A percentile compares a stretch with the other conserved stretches of the same genome.
Conservation (phyloP, 2,888 invertebrate species). For the Cyrtodaria siliqua region DNA sequence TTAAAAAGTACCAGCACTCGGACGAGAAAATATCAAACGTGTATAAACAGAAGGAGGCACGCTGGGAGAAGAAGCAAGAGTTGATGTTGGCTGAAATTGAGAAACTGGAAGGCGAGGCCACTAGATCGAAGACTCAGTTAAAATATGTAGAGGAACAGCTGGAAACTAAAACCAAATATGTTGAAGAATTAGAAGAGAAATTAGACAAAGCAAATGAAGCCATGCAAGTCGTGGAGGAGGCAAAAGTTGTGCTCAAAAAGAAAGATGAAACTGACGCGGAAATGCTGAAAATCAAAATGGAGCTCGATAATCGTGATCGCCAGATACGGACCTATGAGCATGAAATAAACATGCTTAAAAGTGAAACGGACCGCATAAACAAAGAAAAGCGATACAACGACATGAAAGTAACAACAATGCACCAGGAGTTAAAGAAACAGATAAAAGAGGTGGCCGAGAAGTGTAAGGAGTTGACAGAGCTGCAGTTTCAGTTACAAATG, state of each 20-base stretch:
- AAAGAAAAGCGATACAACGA: conserved; percentile 46
- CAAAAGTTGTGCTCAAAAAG: conserved; percentile 43
- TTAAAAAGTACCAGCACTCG: conserved; percentile 63
- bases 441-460: conserved; percentile 51
- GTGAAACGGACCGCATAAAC: conserved; percentile 32
- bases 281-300: conserved; percentile 56
- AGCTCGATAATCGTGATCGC: conserved; percentile 52
- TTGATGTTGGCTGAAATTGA: conserved; percentile 59
- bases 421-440: conserved; percentile 54
- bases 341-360: conserved; percentile 24
- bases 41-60: conserved; percentile 64
- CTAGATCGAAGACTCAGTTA: conserved; percentile 28
- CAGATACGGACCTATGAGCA: conserved; percentile 25
- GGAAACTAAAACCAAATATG: conserved; percentile 36
- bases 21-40: conserved; percentile 62
- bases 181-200: conserved; percentile 48
- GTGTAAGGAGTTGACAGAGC: conserved; percentile 56
- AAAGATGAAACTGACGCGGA: conserved; percentile 47
- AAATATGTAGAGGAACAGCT: conserved; percentile 51
- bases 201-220: conserved; percentile 47
- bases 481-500: conserved; percentile 56
- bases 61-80: conserved; percentile 66
- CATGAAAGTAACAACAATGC: conserved; percentile 34
- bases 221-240: conserved; percentile 48
- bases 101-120: conserved; percentile 50